Percentiles rank a stretch among this genome's conserved stretches.
These are phyloP conservation scores for Micrastur ruficollis DNA, from an alignment of 2,797 vertebrate species.

Conservation along the genomic window DNA sequence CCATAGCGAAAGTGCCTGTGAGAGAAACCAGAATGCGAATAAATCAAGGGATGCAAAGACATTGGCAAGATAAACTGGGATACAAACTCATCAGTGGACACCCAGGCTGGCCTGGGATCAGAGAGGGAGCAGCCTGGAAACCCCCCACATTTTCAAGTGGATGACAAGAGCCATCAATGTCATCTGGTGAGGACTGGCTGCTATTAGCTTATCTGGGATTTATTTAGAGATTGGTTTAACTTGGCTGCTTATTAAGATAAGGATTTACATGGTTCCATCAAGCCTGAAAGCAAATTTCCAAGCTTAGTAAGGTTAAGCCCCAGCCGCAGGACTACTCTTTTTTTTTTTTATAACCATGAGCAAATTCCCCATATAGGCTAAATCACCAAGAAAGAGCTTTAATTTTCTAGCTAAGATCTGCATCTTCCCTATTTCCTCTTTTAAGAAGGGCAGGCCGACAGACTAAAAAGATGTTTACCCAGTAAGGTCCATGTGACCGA, in stretches of 20 bases:
- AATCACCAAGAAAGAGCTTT: neutral
- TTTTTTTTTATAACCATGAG: neutral
- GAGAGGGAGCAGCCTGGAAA: neutral
- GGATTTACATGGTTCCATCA: neutral
- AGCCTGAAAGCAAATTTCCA: conserved; percentile 32
- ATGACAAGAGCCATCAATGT: neutral
- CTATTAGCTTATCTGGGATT: neutral
- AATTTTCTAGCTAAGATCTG: neutral
- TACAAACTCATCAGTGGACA: neutral
- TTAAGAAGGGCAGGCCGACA: neutral
- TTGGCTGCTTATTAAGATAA: conserved; percentile 24
- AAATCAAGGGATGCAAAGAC: neutral
- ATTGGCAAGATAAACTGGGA: conserved; percentile 11
- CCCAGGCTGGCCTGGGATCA: neutral
- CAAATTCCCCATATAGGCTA: neutral
- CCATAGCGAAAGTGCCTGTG: conserved; percentile 86
- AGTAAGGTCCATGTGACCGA: neutral
- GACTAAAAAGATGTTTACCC: neutral
- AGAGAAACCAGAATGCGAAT: neutral
- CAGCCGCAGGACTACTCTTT: neutral
- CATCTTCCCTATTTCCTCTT: neutral
- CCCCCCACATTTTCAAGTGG: neutral
- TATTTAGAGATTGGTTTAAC: conserved; percentile 26
- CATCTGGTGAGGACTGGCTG: neutral
- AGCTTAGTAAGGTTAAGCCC: neutral